Evolutionary conservation across 2,797 vertebrate genomes (phyloP).

Genomic region (Myioborus miniatus): DNA sequence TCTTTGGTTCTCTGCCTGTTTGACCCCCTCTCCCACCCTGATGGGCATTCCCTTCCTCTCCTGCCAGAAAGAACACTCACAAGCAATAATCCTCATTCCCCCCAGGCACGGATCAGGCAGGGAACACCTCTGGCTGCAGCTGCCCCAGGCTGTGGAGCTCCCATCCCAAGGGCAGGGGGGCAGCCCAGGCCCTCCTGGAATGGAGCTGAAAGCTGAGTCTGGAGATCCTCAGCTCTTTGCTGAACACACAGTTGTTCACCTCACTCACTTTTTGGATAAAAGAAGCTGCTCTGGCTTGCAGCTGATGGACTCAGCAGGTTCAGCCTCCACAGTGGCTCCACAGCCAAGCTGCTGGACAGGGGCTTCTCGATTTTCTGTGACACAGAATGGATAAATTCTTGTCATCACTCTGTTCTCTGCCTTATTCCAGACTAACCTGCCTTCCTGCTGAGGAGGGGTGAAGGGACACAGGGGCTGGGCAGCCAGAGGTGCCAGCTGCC

Average conservation of each 20-base stretch:
- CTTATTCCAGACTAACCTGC: neutral
- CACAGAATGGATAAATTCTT: neutral
- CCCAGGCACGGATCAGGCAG: rapidly evolving
- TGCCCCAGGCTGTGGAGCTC: neutral
- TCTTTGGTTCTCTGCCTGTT: neutral
- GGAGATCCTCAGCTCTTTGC: neutral
- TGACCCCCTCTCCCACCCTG: neutral
- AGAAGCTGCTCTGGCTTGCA: neutral
- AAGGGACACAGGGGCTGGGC: neutral
- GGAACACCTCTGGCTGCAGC: neutral
- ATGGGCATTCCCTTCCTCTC: neutral
- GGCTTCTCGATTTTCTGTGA: neutral
- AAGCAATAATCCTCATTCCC: neutral
- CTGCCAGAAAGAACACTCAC: neutral
- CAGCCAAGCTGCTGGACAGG: neutral
- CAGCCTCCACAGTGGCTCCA: neutral
- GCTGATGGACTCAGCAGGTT: neutral
- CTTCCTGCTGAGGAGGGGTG: neutral
- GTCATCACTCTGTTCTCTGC: neutral
- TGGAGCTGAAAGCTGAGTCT: neutral
- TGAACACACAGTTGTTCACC: neutral
- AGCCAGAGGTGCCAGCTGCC: neutral
- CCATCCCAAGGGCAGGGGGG: neutral
- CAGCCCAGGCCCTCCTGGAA: neutral
- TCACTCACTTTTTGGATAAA: neutral